Conservation (phyloP, 2,797 vertebrate species). For the Melanogrammus aeglefinus region DNA sequence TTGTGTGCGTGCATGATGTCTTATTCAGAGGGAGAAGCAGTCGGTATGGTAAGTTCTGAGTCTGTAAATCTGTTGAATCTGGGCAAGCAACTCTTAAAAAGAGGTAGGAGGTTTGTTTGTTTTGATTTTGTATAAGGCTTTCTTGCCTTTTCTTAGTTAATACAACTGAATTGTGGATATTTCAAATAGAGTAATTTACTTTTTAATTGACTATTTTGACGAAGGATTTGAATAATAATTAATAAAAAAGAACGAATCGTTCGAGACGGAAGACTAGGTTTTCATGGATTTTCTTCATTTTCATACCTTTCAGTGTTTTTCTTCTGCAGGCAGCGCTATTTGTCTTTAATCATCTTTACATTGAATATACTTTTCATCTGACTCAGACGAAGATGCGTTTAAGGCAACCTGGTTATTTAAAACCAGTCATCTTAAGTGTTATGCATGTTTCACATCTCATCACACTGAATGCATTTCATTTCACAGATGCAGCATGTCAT, state of each 20-base stretch:
- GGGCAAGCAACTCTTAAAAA: slow-evolving; percentile 59
- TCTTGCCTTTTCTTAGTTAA: not conserved
- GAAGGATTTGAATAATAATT: not conserved
- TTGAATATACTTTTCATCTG: not conserved
- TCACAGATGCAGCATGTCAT: slow-evolving; percentile 35
- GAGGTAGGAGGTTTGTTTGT: slow-evolving; percentile 72
- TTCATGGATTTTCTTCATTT: not conserved
- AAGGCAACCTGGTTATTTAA: slow-evolving; percentile 36
- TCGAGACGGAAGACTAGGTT: not conserved
- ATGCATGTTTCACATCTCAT: slow-evolving; percentile 52
- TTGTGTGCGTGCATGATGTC: slow-evolving; percentile 61
- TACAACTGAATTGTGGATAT: not conserved
- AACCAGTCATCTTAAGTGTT: slow-evolving; percentile 30
- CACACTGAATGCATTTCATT: slow-evolving; percentile 39
- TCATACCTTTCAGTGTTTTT: not conserved
- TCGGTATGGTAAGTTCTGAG: slow-evolving; percentile 71
- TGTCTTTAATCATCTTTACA: not conserved
- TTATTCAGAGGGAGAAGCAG: slow-evolving; percentile 61
- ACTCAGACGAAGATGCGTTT: not conserved
- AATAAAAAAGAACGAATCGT: not conserved
- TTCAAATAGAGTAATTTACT: not conserved
- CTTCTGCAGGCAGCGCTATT: not conserved
- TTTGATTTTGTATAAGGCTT: not conserved
- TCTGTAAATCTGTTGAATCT: slow-evolving; percentile 60
- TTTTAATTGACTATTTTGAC: not conserved